Percentiles rank a stretch among this genome's conserved stretches.
Conservation (phyloP, 2,888 invertebrate species). For the Catocala fraxini region DNA sequence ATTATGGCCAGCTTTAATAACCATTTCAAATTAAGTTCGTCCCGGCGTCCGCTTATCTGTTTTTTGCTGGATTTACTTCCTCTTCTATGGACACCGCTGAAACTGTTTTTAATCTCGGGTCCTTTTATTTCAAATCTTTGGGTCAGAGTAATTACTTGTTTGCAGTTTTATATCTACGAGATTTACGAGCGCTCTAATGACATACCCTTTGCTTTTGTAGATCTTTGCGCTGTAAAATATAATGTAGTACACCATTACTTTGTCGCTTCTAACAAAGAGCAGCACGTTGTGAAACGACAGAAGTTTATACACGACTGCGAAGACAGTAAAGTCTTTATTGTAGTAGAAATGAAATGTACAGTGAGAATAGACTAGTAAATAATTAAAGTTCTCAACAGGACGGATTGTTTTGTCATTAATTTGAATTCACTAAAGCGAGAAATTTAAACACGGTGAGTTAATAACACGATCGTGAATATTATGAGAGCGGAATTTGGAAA, state of each 20-base stretch:
- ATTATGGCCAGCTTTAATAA: conserved; percentile 57
- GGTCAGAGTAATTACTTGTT: conserved; percentile 52
- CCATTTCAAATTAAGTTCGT: conserved; percentile 57
- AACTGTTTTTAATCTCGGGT: conserved; percentile 54
- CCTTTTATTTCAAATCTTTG: conserved; percentile 54
- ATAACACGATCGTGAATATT: conserved; percentile 26
- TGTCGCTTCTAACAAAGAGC: conserved; percentile 30
- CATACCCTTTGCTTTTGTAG: conserved; percentile 36
- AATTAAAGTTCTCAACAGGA: conserved; percentile 40
- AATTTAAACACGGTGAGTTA: conserved; percentile 25
- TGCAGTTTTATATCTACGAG: conserved; percentile 51
- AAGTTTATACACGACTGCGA: conserved; percentile 25
- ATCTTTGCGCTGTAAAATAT: conserved; percentile 30
- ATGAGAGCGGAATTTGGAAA: conserved; percentile 26
- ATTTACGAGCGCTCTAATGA: conserved; percentile 48
- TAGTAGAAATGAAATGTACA: conserved; percentile 32
- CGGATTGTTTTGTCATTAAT: conserved; percentile 38
- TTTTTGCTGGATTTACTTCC: conserved; percentile 59
- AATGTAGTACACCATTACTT: conserved; percentile 29
- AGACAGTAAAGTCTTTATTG: conserved; percentile 33
- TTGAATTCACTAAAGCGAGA: conserved; percentile 30
- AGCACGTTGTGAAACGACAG: conserved; percentile 17
- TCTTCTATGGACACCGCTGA: conserved; percentile 49
- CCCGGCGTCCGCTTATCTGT: conserved; percentile 56
- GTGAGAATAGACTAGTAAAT: conserved; percentile 33